These are phyloP conservation scores for Eriocheir sinensis DNA, from an alignment of 1,140 invertebrate genomes.

Conservation along the genomic window DNA sequence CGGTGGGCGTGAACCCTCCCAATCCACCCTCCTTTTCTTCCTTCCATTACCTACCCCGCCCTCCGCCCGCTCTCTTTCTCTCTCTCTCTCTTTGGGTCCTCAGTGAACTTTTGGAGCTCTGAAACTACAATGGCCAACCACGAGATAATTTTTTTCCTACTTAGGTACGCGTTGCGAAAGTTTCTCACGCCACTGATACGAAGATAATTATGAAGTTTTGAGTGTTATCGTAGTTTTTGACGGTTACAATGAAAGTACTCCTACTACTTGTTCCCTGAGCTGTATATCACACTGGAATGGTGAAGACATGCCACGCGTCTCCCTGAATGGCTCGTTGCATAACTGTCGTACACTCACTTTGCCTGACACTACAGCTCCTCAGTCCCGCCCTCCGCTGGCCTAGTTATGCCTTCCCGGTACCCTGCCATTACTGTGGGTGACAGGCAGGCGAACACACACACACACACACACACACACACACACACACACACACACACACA, in stretches of 20 bases:
- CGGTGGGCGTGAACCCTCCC: neutral
- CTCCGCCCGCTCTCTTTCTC: neutral
- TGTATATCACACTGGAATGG: neutral
- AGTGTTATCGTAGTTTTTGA: neutral
- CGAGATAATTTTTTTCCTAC: neutral
- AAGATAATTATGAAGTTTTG: neutral
- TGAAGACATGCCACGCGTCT: no score
- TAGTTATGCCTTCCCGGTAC: neutral
- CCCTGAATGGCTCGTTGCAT: neutral
- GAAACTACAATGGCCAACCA: neutral
- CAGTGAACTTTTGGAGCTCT: neutral
- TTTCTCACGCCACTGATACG: no score
- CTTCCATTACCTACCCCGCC: neutral
- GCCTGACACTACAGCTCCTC: neutral
- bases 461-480: slow-evolving; percentile 36
- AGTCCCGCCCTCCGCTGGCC: neutral
- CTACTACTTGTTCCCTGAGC: neutral
- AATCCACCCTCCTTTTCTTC: neutral
- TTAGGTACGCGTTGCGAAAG: neutral
- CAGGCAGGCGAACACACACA: neutral
- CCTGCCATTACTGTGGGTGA: neutral
- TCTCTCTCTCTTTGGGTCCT: neutral
- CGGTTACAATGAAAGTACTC: no score
- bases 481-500: slow-evolving; percentile 52
- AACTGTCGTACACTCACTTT: neutral